Evolutionary conservation across 2,797 vertebrate species (phyloP).

Genomic region (Argentina silus): DNA sequence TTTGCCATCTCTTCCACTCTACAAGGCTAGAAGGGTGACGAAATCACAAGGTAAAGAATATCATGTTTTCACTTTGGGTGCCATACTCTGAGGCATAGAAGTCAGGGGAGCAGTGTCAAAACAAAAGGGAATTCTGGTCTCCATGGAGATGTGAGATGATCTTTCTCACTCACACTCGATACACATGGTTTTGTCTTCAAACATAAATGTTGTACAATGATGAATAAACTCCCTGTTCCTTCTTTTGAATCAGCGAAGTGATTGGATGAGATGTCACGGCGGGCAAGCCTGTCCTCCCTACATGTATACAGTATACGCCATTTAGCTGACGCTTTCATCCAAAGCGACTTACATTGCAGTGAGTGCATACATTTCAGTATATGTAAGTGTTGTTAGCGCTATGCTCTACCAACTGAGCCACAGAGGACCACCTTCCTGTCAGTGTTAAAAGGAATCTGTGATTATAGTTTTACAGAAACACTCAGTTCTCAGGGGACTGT

Average conservation of each 20-base stretch:
- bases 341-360: too few relatives aligned
- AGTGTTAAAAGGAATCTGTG: too few relatives aligned
- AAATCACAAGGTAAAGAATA: not conserved
- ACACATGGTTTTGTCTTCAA: slow-evolving; percentile 14
- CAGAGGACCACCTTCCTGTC: too few relatives aligned
- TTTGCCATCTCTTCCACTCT: slow-evolving; percentile 23
- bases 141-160: not conserved
- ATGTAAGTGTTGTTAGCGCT: too few relatives aligned
- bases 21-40: slow-evolving; percentile 33
- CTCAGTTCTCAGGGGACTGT: too few relatives aligned
- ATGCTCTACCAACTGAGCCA: too few relatives aligned
- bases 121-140: not conserved
- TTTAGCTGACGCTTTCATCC: too few relatives aligned
- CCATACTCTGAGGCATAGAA: not conserved
- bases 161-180: not conserved
- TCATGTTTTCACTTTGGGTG: slow-evolving; percentile 6
- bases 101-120: not conserved
- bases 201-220: slow-evolving; percentile 15
- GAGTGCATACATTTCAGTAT: too few relatives aligned
- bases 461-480: too few relatives aligned
- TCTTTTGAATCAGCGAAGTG: not conserved
- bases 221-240: slow-evolving; percentile 41
- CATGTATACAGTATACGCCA: too few relatives aligned
- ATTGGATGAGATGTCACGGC: not conserved
- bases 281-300: too few relatives aligned